phyloP scores from a whole-genome alignment of 1,140 invertebrate species.

The Papilio xuthus region DNA sequence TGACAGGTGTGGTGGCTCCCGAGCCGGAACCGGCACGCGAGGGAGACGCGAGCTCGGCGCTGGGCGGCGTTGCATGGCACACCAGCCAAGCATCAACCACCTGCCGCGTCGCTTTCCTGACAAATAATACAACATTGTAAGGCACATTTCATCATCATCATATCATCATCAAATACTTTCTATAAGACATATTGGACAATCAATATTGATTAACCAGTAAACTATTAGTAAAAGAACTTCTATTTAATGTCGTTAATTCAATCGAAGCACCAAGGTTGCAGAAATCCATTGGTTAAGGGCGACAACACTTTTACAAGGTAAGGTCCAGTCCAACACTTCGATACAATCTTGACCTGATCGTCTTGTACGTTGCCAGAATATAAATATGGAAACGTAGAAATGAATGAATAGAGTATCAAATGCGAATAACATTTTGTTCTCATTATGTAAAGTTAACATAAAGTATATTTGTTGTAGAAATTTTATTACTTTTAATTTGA shows the following conservation, averaged over 20 bases:
- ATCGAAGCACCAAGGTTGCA: too few species aligned
- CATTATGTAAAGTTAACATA: not conserved
- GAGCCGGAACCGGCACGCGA: conserved; percentile 85
- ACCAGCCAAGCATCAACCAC: conserved; percentile 96
- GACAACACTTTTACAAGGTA: too few species aligned
- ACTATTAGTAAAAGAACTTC: too few species aligned
- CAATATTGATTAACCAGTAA: not conserved
- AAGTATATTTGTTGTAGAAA: not conserved
- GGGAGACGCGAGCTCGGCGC: conserved; percentile 84
- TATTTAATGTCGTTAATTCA: too few species aligned
- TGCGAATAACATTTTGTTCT: not conserved
- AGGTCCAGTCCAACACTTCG: too few species aligned
- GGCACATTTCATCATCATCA: not conserved
- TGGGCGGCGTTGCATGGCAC: conserved; percentile 89
- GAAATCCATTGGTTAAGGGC: too few species aligned
- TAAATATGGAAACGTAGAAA: too few species aligned
- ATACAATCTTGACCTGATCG: too few species aligned
- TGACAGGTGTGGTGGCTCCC: conserved; percentile 94
- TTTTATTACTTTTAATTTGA: conserved; percentile 2
- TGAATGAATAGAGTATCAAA: not conserved
- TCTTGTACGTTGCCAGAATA: too few species aligned
- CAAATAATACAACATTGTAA: conserved; percentile 46
- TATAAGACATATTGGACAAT: not conserved
- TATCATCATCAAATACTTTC: not conserved
- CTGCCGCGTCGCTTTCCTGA: conserved; percentile 94